Percentiles rank a stretch among this genome's conserved stretches.
Evolutionary conservation across 2,888 invertebrate species (phyloP).

Genomic region (Cephus pulcher): DNA sequence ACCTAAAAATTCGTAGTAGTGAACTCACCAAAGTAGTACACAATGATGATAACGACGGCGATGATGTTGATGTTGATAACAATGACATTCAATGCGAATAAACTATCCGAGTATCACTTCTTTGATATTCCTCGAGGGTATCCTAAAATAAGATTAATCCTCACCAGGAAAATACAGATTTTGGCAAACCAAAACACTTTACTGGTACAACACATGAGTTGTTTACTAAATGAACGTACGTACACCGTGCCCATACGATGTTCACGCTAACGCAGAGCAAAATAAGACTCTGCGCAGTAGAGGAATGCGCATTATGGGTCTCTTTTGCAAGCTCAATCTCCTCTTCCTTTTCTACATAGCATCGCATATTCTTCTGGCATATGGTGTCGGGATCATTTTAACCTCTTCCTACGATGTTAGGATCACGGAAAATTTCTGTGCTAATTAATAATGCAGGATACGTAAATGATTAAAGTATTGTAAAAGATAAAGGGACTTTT

Average conservation of each 20-base stretch:
- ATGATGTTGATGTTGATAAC: not conserved
- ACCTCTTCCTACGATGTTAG: not conserved
- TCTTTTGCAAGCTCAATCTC: slow-evolving; percentile 35
- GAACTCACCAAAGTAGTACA: not conserved
- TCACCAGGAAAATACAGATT: slow-evolving; percentile 37
- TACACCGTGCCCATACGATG: slow-evolving; percentile 59
- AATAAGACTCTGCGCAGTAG: slow-evolving; percentile 61
- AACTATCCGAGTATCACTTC: not conserved
- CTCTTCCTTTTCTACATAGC: not conserved
- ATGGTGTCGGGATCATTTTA: not conserved
- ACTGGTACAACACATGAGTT: slow-evolving; percentile 61
- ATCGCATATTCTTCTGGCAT: not conserved
- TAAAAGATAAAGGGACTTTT: not conserved
- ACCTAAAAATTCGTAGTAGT: slow-evolving; percentile 27
- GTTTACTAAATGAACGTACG: slow-evolving; percentile 60
- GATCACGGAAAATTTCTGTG: not conserved
- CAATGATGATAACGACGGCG: not conserved
- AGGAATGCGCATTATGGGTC: slow-evolving; percentile 57
- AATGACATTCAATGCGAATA: not conserved
- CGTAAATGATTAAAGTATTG: not conserved
- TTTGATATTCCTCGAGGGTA: not conserved
- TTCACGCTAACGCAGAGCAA: slow-evolving; percentile 48
- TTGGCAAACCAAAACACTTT: slow-evolving; percentile 46
- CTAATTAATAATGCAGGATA: not conserved
- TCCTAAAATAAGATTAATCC: not conserved